Conservation (phyloP, 1,140 invertebrate species). For the Neelides sp. region DNA sequence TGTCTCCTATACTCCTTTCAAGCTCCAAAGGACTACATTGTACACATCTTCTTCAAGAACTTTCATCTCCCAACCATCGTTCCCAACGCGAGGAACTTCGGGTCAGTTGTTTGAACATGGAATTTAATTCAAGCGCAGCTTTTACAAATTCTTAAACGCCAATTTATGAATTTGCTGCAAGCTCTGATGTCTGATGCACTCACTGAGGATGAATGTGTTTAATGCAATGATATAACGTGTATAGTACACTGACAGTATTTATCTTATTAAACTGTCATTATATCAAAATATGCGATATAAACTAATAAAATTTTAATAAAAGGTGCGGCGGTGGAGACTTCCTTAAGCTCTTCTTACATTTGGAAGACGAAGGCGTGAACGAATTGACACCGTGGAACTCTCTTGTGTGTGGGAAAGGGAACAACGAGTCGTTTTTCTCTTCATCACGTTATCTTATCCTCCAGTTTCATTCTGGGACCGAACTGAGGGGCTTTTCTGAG, state of each 20-base stretch:
- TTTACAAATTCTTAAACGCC: too few relatives aligned
- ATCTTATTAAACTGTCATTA: neutral
- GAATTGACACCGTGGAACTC: constrained; percentile 63
- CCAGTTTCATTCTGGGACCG: constrained; percentile 63
- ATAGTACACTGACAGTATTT: too few relatives aligned
- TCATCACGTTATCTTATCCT: constrained; percentile 68
- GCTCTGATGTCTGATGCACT: too few relatives aligned
- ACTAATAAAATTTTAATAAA: constrained; percentile 36
- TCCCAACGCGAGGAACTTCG: neutral
- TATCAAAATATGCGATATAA: neutral
- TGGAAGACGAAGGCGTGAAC: constrained; percentile 53
- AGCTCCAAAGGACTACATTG: constrained; percentile 59
- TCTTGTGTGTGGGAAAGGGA: constrained; percentile 56
- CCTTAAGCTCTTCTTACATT: constrained; percentile 63
- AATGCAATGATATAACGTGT: too few relatives aligned
- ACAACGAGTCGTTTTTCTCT: constrained; percentile 61
- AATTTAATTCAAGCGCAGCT: too few relatives aligned
- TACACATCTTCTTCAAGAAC: constrained; percentile 59
- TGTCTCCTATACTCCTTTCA: constrained; percentile 77
- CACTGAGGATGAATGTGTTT: too few relatives aligned
- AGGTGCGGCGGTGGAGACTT: constrained; percentile 65
- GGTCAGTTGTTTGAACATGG: too few relatives aligned
- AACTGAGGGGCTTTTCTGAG: constrained; percentile 24
- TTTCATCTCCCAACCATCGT: constrained; percentile 18
- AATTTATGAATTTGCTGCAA: too few relatives aligned